A percentile compares a stretch with the other conserved stretches of the same genome.
Evolutionary conservation across 2,113 vertebrate genomes (phyloP).

Genomic region (Chloropsis hardwickii): DNA sequence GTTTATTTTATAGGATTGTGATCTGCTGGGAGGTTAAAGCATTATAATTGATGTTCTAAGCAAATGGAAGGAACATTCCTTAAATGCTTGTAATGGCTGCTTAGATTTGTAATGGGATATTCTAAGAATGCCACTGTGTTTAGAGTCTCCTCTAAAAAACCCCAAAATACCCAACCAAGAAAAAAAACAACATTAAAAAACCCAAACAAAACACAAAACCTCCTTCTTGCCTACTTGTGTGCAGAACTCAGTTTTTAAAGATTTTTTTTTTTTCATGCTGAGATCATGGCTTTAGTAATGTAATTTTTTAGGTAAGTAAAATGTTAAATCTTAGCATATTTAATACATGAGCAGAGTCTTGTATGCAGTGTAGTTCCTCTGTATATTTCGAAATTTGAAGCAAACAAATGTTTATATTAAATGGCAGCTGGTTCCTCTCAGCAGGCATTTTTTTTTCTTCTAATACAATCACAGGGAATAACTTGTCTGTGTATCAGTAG

Average conservation of each 20-base stretch:
- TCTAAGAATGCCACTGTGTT: slow-evolving; percentile 69
- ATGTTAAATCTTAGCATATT: background rate
- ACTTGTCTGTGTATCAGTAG: background rate
- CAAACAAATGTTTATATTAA: background rate
- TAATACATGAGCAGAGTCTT: background rate
- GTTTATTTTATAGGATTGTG: slow-evolving; percentile 67
- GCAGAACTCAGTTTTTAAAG: slow-evolving; percentile 23
- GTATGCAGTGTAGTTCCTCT: background rate
- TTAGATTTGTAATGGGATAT: slow-evolving; percentile 72
- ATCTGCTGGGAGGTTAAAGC: slow-evolving; percentile 70
- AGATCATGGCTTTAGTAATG: background rate
- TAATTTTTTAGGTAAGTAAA: background rate
- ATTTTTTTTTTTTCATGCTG: background rate
- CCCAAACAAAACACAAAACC: background rate
- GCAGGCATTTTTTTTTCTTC: background rate
- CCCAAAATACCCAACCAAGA: background rate
- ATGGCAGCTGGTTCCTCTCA: slow-evolving; percentile 3
- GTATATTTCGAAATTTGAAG: background rate
- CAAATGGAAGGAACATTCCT: slow-evolving; percentile 77
- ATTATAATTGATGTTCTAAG: slow-evolving; percentile 42
- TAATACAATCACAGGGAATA: background rate
- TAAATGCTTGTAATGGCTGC: slow-evolving; percentile 75
- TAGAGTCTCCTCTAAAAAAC: slow-evolving; percentile 3
- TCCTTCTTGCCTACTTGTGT: slow-evolving; percentile 5
- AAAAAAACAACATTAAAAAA: background rate